Conservation (phyloP, 2,888 invertebrate species). For the Portevinia maculata region DNA sequence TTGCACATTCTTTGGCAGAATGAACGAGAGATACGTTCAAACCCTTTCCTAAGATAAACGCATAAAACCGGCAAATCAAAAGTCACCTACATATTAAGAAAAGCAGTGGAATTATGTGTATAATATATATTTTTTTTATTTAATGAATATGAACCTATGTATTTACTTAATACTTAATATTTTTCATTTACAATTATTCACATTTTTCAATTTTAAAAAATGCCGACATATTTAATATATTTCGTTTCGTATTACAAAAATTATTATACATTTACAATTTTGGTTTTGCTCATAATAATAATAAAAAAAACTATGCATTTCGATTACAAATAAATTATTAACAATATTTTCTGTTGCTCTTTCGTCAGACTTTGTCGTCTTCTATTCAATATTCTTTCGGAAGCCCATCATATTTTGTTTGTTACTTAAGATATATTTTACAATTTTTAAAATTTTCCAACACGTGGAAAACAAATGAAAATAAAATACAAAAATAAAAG, state of each 20-base stretch:
- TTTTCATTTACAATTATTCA: slow-evolving; percentile 24
- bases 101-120: not conserved
- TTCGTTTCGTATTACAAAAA: slow-evolving; percentile 53
- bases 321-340: slow-evolving; percentile 51
- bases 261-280: slow-evolving; percentile 52
- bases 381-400: slow-evolving; percentile 17
- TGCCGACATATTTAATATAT: slow-evolving; percentile 40
- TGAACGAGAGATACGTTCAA: too few relatives aligned
- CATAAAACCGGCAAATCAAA: too few relatives aligned
- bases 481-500: slow-evolving; percentile 53
- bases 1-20: too few relatives aligned
- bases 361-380: slow-evolving; percentile 15
- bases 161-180: slow-evolving; percentile 24
- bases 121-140: slow-evolving; percentile 27
- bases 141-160: slow-evolving; percentile 13
- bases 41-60: too few relatives aligned
- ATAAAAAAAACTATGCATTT: slow-evolving; percentile 16
- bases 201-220: slow-evolving; percentile 17
- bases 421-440: slow-evolving; percentile 53
- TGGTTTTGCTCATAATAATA: slow-evolving; percentile 40
- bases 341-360: slow-evolving; percentile 41
- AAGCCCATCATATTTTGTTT: slow-evolving; percentile 51
- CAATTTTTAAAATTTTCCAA: slow-evolving; percentile 60
- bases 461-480: slow-evolving; percentile 68
- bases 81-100: not conserved